Percentiles rank a stretch among this genome's conserved stretches.
phyloP scores from a whole-genome alignment of 2,888 invertebrate species.

The Dromius quadrimaculatus region DNA sequence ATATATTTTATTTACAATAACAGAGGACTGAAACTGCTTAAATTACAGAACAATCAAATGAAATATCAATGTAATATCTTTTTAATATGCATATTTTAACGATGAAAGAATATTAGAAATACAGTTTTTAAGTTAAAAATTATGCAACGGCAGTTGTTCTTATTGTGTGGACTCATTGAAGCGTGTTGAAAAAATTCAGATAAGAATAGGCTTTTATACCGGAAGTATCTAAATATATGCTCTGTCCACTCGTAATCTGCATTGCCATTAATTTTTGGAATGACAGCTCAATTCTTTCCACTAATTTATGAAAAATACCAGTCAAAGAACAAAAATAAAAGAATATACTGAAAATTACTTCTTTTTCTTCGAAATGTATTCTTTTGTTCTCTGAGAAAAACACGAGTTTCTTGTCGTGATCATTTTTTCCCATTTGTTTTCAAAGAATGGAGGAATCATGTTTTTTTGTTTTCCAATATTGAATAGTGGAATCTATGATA shows the following conservation, averaged over 20 bases:
- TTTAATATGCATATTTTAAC: too few species aligned
- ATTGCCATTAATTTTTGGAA: slow-evolving; percentile 46
- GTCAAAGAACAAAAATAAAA: slow-evolving; percentile 40
- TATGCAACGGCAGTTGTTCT: slow-evolving; percentile 7
- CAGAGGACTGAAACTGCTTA: too few species aligned
- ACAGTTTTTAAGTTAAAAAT: not conserved
- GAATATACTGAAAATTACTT: slow-evolving; percentile 32
- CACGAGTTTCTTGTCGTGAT: slow-evolving; percentile 23
- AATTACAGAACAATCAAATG: too few species aligned
- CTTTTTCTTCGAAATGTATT: slow-evolving; percentile 34
- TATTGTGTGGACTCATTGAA: slow-evolving; percentile 47
- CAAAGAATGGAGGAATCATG: not conserved
- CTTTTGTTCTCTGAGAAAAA: slow-evolving; percentile 43
- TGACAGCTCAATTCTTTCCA: slow-evolving; percentile 41
- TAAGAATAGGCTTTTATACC: slow-evolving; percentile 48
- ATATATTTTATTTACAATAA: too few species aligned
- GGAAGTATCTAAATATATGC: slow-evolving; percentile 48
- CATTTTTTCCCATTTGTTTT: slow-evolving; percentile 26
- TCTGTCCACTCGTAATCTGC: slow-evolving; percentile 49
- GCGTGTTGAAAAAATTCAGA: slow-evolving; percentile 45
- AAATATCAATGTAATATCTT: too few species aligned
- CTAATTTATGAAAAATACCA: slow-evolving; percentile 50
- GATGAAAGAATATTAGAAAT: too few species aligned
- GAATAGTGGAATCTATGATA: not conserved
- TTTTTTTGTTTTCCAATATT: not conserved